Evolutionary conservation across 2,113 vertebrate genomes (phyloP), one percentile per base, ranked within the genome.

Genomic region (Uria lomvia): DNA sequence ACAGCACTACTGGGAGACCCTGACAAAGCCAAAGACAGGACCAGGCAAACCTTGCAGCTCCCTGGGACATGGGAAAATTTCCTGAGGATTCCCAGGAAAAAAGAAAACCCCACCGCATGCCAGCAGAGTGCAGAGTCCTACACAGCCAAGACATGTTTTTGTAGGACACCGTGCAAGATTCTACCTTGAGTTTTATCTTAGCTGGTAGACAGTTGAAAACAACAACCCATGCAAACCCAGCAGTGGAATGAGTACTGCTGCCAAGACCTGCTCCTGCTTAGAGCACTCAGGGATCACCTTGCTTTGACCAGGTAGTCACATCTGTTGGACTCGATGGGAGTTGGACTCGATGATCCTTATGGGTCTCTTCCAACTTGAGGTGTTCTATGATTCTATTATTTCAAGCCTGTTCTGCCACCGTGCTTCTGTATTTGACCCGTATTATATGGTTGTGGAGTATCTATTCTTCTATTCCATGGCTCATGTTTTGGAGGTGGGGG

Each of bases 381-480:
- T 65, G 60, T 11, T 72, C 2, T 4, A 1, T 34, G 59, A 59
- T 36, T 47, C 55, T 58, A 5, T 59, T 77, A 67, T 60, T 49
- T 71, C 43, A 81, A 84, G 38, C 73, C 82, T 73, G 34, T 32
- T 91, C 59, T 88, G 21, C 63, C 43, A 17, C 62, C n/a, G 29
- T 4, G 3, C 38, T 92, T 92, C 82, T 73, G 68, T 67, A 53
- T 80, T 82, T 47, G 78, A 59, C 55, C 42, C 1, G 1, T 42
- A 59, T 40, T 63, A 34, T 24, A 9, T 23, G 38, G 38, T 40
- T 86, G 47, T 40, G 40, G 58, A 90, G 55, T 70, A 75, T 75
- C 96, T 95, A 52, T 81, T 91, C 91, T 92, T 74, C 87, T 88
- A n/a, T 94, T 96, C 74, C 15, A 3, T 8, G 56, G 59, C 62